Conservation (phyloP, 1,140 invertebrate genomes). For the Penaeus chinensis region DNA sequence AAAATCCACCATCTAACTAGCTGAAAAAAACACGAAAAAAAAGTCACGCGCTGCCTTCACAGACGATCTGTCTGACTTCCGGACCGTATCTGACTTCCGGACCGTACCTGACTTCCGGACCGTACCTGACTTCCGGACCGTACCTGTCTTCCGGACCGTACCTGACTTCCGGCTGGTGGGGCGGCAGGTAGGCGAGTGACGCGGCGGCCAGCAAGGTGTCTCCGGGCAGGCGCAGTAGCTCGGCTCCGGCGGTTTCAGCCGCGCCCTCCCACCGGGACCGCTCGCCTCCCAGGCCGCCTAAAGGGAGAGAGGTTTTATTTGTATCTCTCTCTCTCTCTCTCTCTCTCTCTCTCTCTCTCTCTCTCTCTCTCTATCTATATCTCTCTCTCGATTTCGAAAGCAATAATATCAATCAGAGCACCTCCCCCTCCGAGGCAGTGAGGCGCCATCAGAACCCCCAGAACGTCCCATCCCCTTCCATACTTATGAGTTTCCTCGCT, state of each 20-base stretch:
- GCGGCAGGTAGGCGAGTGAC: conserved; percentile 89
- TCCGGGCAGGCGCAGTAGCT: conserved; percentile 85
- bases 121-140: conserved; percentile 69
- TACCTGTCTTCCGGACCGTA: neutral
- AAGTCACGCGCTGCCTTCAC: no score
- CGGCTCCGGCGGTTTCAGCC: conserved; percentile 82
- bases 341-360: no score
- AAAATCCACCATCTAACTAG: no score
- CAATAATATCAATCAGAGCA: neutral
- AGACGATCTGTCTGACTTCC: no score
- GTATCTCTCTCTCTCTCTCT: no score
- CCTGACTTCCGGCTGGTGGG: conserved; percentile 75
- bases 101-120: conserved; percentile 69
- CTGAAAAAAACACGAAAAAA: no score
- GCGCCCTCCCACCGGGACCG: conserved; percentile 73
- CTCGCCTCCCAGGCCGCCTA: conserved; percentile 85
- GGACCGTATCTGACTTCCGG: no score
- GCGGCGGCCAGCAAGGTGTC: conserved; percentile 90
- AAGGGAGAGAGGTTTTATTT: no score
- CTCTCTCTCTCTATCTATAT: no score
- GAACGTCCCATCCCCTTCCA: neutral
- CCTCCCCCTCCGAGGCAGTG: no score
- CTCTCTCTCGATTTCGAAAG: no score
- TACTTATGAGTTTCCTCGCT: conserved; percentile 80
- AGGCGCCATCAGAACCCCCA: no score